Percentiles rank a stretch among this genome's conserved stretches.
phyloP scores from a whole-genome alignment of 2,113 vertebrate genomes.

The Cromileptes altivelis region DNA sequence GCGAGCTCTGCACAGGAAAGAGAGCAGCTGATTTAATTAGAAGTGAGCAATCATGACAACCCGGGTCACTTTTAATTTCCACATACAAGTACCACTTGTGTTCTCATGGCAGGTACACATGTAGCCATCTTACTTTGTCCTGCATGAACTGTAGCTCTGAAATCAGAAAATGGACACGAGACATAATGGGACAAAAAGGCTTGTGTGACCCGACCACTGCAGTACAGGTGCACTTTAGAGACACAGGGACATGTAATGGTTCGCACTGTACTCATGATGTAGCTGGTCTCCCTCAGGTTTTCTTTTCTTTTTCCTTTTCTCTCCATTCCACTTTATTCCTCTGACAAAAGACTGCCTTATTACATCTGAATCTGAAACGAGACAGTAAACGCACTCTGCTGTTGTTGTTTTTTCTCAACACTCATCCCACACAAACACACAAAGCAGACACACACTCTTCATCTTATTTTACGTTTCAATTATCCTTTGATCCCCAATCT shows the following conservation, averaged over 20 bases:
- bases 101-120: conserved; percentile 42
- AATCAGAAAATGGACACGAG: conserved; percentile 29
- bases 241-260: conserved; percentile 38
- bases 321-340: conserved; percentile 42
- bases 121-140: conserved; percentile 50
- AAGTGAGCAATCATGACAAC: conserved; percentile 50
- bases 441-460: conserved; percentile 16
- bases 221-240: conserved; percentile 55
- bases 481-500: conserved; percentile 71
- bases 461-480: conserved; percentile 66
- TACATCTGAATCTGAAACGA: conserved; percentile 54
- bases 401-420: conserved; percentile 75
- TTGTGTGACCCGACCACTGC: conserved; percentile 33
- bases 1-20: conserved; percentile 28
- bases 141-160: conserved; percentile 37
- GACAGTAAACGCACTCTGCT: conserved; percentile 61
- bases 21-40: conserved; percentile 70
- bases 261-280: conserved; percentile 54
- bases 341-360: conserved; percentile 71
- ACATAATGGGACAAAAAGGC: conserved; percentile 3
- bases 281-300: conserved; percentile 71
- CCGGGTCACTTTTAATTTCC: conserved; percentile 64
- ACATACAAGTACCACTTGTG: conserved; percentile 32
- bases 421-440: conserved; percentile 39
- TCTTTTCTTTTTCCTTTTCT: conserved; percentile 13